Evolutionary conservation across 2,888 invertebrate genomes (phyloP), one percentile per base, ranked within the genome.

Genomic region (Macroteleia sp.): DNA sequence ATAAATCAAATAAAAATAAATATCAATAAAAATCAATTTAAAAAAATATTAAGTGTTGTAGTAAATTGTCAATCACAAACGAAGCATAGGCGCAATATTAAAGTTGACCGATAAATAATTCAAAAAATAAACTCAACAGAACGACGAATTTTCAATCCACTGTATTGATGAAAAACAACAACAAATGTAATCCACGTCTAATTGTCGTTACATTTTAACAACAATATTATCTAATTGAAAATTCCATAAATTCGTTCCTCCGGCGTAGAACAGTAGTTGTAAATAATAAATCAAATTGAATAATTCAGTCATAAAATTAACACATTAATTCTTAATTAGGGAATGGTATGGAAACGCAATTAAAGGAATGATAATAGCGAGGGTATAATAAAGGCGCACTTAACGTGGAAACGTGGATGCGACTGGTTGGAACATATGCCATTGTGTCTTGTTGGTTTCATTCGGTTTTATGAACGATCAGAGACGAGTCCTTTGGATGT

Each of bases 331-430:
- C 28, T 48, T 57, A 67, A 67, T 48, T 57, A 32, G 67, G 30
- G 48, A 57, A 67, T 41, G 48, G 39, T 41, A 67, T 30, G 48
- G 36, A 48, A 67, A 48, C 41, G 67, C 67, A 41, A 67, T 67
- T 56, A 67, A 46, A 56, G 67, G 48, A 57, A 67, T 39, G 67
- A 57, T 57, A 67, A 57, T 48, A 48, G 67, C 67, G 10, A 19
- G 12, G 48, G 57, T 39, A 67, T 67, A 67, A 67, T 67, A 57
- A 67, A 67, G 48, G 48, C 20, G 74, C 22, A 48, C 30, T 52
- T 52, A n/a, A n/a, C n/a, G n/a, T n/a, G n/a, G n/a, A n/a, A 66
- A 61, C 28, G 41, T 48, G 61, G 36, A 48, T 50, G 69, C 30
- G 50, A 44, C 50, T 25, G 22, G 14, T 59, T 17, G 22, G 16